Conservation (phyloP, 2,797 vertebrate species). For the Macropodus opercularis region DNA sequence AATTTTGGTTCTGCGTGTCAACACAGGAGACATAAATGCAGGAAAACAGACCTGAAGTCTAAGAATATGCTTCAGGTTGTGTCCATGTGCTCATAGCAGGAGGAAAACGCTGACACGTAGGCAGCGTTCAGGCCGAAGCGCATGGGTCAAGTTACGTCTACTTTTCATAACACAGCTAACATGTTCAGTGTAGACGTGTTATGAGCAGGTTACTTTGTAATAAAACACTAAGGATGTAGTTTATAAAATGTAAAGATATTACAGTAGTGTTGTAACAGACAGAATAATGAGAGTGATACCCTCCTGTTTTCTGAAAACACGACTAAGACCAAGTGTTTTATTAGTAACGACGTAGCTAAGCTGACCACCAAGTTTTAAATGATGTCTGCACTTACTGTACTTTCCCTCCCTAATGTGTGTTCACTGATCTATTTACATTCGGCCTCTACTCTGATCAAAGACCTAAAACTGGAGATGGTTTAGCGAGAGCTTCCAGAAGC, state of each 20-base stretch:
- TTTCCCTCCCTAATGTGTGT: conserved; percentile 9
- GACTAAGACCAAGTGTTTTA: not conserved
- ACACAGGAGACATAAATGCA: no score
- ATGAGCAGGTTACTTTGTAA: not conserved
- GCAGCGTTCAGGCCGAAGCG: no score
- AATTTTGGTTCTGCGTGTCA: no score
- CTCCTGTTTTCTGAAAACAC: not conserved
- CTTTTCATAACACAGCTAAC: no score
- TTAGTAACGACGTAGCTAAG: conserved; percentile 23
- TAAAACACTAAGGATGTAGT: not conserved
- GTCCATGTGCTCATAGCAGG: no score
- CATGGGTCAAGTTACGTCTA: no score
- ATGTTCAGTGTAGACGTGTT: no score
- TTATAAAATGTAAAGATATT: not conserved
- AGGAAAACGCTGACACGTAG: no score
- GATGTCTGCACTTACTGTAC: conserved; percentile 12
- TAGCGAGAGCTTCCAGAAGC: conserved; percentile 52
- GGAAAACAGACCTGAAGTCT: no score
- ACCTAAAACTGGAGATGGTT: conserved; percentile 34
- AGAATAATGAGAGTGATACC: not conserved
- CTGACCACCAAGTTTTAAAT: conserved; percentile 22
- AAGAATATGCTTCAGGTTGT: no score
- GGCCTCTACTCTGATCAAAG: conserved; percentile 54
- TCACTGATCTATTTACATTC: conserved; percentile 45
- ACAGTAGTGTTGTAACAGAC: not conserved